Evolutionary conservation across 2,888 invertebrate species (phyloP), one percentile per base, ranked within the genome.

Genomic region (Stenotaenia linearis): DNA sequence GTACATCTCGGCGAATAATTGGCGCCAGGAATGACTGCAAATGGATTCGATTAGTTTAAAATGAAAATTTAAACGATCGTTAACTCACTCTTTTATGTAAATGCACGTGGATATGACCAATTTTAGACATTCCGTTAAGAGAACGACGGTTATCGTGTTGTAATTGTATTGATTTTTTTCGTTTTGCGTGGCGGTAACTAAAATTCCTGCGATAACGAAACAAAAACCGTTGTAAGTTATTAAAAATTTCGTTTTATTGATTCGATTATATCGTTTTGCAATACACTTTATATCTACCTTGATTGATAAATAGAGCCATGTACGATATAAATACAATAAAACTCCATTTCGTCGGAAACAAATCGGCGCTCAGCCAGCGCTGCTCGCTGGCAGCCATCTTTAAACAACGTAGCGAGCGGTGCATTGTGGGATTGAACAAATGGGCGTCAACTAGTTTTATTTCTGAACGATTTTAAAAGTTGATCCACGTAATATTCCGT

Each of bases 171-270:
- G 90, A 84, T 93, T 93, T 85, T 92, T 91, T 77, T 90, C 89
- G 82, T 91, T 90, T 87, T 97, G 96, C 0, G 96, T 95, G 82
- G 94, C 94, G 76, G 95, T 96, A 18, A 97, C 93, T 84, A 97
- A 90, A 82, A 97, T 92, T 84, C 96, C 97, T 97, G 85, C n/a
- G n/a, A 3, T 89, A 89, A 81, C 82, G 82, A 82, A 82, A 79
- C 78, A 50, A 50, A n/a, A n/a, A n/a, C n/a, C n/a, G n/a, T n/a
- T n/a, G n/a, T n/a, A n/a, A n/a, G n/a, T n/a, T n/a, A n/a, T n/a
- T n/a, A n/a, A n/a, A n/a, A n/a, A n/a, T n/a, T n/a, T n/a, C n/a
- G n/a, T n/a, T n/a, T n/a, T n/a, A n/a, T n/a, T n/a, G n/a, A n/a
- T n/a, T n/a, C n/a, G n/a, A n/a, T n/a, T n/a, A n/a, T n/a, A n/a